phyloP scores from a whole-genome alignment of 2,113 vertebrate genomes.

The Cettia cetti region DNA sequence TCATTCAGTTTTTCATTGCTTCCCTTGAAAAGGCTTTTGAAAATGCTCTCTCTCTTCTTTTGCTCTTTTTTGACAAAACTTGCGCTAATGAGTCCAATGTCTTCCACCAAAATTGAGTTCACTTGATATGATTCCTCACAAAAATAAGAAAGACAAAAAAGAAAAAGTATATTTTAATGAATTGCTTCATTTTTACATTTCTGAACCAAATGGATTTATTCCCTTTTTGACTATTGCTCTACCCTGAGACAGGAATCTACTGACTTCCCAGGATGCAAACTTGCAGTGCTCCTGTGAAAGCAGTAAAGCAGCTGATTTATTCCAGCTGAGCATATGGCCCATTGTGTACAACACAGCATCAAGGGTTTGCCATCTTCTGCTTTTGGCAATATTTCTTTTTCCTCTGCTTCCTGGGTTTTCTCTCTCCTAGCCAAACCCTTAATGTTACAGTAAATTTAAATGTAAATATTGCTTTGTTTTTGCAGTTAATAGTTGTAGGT shows the following conservation, averaged over 20 bases:
- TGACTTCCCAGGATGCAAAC: not conserved
- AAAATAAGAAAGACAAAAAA: not conserved
- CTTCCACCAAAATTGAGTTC: not conserved
- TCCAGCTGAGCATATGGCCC: not conserved
- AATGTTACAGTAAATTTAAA: slow-evolving; percentile 42
- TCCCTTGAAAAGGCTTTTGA: not conserved
- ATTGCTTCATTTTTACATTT: not conserved
- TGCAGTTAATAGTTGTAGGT: slow-evolving; percentile 47
- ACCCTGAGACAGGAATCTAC: not conserved
- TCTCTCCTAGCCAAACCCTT: not conserved
- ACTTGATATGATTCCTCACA: not conserved
- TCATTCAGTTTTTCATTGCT: not conserved
- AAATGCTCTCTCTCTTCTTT: not conserved
- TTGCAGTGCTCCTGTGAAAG: not conserved
- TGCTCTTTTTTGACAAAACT: not conserved
- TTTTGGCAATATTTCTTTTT: slow-evolving; percentile 10
- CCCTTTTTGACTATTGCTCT: not conserved
- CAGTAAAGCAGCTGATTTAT: slow-evolving; percentile 5
- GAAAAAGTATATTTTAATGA: not conserved
- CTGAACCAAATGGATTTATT: not conserved
- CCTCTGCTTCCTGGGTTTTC: not conserved
- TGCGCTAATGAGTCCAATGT: not conserved
- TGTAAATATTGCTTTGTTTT: slow-evolving; percentile 48
- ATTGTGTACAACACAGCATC: not conserved
- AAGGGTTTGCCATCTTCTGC: not conserved